A percentile compares a stretch with the other conserved stretches of the same genome.
Evolutionary conservation across 2,888 invertebrate species (phyloP).

Genomic region (Erynnis tages): DNA sequence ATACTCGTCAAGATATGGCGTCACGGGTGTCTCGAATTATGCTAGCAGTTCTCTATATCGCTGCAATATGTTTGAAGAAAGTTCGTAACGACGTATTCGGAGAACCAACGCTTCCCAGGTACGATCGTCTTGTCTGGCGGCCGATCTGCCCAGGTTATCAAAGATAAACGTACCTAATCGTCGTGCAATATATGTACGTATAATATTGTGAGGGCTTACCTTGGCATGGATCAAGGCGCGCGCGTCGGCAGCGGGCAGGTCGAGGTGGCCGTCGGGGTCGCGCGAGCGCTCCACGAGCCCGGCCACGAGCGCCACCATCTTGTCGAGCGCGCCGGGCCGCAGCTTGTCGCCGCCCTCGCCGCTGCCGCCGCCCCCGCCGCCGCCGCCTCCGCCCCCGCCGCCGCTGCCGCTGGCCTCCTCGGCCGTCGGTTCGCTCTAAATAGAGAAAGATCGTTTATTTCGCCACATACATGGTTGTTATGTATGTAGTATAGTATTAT

Average conservation of each 20-base stretch:
- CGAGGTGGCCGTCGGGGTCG: constrained; percentile 87
- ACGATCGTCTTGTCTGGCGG: too few species aligned
- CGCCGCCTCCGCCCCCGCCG: constrained; percentile 52
- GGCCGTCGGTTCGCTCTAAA: constrained; percentile 62
- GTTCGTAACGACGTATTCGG: too few species aligned
- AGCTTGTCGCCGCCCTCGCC: constrained; percentile 84
- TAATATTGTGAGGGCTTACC: constrained; percentile 75
- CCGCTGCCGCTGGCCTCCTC: constrained; percentile 74
- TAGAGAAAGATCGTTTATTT: not conserved
- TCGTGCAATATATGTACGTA: too few species aligned
- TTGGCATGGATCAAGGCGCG: constrained; percentile 93
- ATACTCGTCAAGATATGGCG: too few species aligned
- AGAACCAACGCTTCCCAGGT: too few species aligned
- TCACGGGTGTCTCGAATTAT: too few species aligned
- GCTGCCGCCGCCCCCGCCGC: constrained; percentile 42
- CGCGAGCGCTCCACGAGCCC: constrained; percentile 94
- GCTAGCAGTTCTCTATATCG: too few species aligned
- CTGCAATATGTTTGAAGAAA: too few species aligned
- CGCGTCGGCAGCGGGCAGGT: constrained; percentile 89
- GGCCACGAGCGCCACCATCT: constrained; percentile 96
- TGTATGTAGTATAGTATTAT: too few species aligned
- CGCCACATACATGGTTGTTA: too few species aligned
- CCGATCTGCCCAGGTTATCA: too few species aligned
- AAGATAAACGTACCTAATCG: too few species aligned
- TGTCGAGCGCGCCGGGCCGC: constrained; percentile 94